Evolutionary conservation across 2,113 vertebrate genomes (phyloP), one percentile per base, ranked within the genome.

Genomic region (Colistium nudipinnis): DNA sequence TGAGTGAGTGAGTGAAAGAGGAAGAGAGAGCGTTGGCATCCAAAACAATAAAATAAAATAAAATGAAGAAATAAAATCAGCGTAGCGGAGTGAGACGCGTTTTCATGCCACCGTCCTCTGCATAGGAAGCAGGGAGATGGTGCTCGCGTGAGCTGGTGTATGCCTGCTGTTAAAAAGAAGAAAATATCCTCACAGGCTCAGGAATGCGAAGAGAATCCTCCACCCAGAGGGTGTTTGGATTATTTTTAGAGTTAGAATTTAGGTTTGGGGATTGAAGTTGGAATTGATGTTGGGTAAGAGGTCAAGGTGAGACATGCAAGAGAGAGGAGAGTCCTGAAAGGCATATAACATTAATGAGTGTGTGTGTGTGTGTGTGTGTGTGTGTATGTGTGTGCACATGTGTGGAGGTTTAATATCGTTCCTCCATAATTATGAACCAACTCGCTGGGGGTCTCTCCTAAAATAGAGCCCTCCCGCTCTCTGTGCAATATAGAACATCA

Each of bases 91-190:
- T 52, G 76, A 62, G 62, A 67, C 71, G 45, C 43, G 67, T 76
- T 47, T 74, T 76, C 54, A 59, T 67, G 79, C 73, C 67, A 54
- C 52, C 72, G 33, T 87, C 65, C 70, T 73, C 63, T 71, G 83
- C 84, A 83, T 73, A 65, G 64, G 78, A 90, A 85, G 70, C 74
- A 84, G 81, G 53, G 53, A 74, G 81, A 90, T 87, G 81, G 38
- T 62, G 22, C 51, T 17, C 63, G 51, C 44, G 48, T 65, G 31
- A 28, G 41, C 57, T 36, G 1, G 33, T 64, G 54, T 48, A 35
- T 55, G 71, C 54, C 53, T 66, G 65, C 59, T 51, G 38, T 59
- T 70, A 62, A 57, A 56, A 36, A 76, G 38, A 39, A 38, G 43
- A 43, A 38, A 3, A 43, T 83, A 48, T 74, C 35, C 73, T 76